Evolutionary conservation across 1,140 invertebrate species (phyloP).

Genomic region (Ooceraea biroi): DNA sequence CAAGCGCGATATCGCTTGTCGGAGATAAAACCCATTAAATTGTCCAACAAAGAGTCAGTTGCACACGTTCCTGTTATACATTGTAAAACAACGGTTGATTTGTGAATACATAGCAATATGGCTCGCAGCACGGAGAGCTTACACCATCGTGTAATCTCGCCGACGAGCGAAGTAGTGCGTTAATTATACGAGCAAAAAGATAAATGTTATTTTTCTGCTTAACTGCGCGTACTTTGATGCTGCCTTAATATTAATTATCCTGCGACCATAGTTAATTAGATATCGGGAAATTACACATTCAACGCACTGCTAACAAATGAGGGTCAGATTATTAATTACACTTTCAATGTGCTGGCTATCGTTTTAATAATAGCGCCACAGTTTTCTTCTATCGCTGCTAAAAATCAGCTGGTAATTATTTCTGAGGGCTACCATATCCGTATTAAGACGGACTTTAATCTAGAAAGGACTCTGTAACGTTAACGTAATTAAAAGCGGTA

Average conservation of each 20-base stretch:
- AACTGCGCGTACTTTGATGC: slow-evolving; percentile 28
- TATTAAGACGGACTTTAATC: slow-evolving; percentile 14
- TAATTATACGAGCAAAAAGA: slow-evolving; percentile 42
- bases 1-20: not conserved
- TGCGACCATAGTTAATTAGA: slow-evolving; percentile 50
- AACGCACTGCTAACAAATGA: slow-evolving; percentile 38
- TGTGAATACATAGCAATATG: not conserved
- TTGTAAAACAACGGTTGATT: not conserved
- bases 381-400: not conserved
- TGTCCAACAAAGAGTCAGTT: not conserved
- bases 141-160: not conserved
- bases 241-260: slow-evolving; percentile 54
- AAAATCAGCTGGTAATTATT: slow-evolving; percentile 51
- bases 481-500: slow-evolving; percentile 61
- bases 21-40: not conserved
- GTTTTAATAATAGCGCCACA: slow-evolving; percentile 27
- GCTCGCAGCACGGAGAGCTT: not conserved
- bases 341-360: slow-evolving; percentile 17
- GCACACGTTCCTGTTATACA: not conserved
- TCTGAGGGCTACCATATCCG: slow-evolving; percentile 18
- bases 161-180: not conserved
- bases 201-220: slow-evolving; percentile 50
- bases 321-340: slow-evolving; percentile 58
- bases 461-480: slow-evolving; percentile 21
- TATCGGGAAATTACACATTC: slow-evolving; percentile 33